Evolutionary conservation across 2,888 invertebrate genomes (phyloP).

Genomic region (Hipparchia sbordonii): DNA sequence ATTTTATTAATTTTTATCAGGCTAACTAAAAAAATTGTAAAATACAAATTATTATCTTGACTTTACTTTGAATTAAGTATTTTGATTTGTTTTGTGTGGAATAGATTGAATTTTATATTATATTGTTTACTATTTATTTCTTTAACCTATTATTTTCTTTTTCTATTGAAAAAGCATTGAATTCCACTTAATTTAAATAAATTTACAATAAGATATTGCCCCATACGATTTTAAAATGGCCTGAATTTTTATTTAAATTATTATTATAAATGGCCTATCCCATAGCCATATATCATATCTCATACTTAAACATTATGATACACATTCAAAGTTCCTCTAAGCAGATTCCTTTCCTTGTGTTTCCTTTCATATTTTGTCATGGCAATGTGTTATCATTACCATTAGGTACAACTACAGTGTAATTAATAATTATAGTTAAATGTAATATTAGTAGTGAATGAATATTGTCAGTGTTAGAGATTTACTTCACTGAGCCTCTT

Average conservation of each 20-base stretch:
- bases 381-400: conserved; percentile 34
- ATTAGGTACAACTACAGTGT: conserved; percentile 1
- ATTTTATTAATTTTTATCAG: conserved; percentile 17
- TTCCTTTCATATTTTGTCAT: conserved; percentile 25
- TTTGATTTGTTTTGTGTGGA: conserved; percentile 21
- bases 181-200: conserved; percentile 3
- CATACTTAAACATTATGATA: neutral
- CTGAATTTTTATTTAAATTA: conserved; percentile 25
- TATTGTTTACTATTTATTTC: conserved; percentile 19
- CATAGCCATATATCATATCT: neutral
- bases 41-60: conserved; percentile 1
- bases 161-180: conserved; percentile 18
- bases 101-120: conserved; percentile 16
- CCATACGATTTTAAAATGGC: conserved; percentile 27
- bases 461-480: conserved; percentile 35
- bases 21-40: neutral
- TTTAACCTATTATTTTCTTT: neutral
- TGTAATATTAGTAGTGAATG: conserved; percentile 31
- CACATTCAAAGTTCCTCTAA: conserved; percentile 14
- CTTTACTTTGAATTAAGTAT: conserved; percentile 2
- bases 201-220: conserved; percentile 23
- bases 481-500: conserved; percentile 21
- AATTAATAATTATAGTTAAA: conserved; percentile 9
- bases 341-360: neutral
- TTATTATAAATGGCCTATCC: conserved; percentile 20